Evolutionary conservation across 1,140 invertebrate species (phyloP), one percentile per base, ranked within the genome.

Genomic region (Drosophila kepulauana): DNA sequence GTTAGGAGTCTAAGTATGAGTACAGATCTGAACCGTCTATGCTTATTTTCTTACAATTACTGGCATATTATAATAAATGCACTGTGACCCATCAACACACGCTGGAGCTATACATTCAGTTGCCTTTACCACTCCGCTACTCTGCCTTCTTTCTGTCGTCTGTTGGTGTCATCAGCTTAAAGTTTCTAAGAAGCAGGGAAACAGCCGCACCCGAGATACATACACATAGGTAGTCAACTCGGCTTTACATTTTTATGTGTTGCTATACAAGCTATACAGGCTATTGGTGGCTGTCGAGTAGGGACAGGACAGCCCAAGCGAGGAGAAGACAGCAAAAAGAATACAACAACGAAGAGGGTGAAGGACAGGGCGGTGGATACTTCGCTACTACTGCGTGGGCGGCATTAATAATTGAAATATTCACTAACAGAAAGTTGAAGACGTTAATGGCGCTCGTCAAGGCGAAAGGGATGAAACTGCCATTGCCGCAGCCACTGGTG

Each of bases 341-440:
- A 25, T 25, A 30, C 25, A 38, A 38, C 51, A 67, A n/a, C 20
- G 20, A 25, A 25, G 20, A 25, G 20, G 20, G 20, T 4, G 3
- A 20, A 28, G 35, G 13, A 33, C 33, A 38, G 35, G 8, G 3
- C 7, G 35, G 35, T 38, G 28, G 30, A 25, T 20, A 16, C 41
- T 30, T 13, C 11, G 57, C 41, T 54, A 56, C 13, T 38, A 48
- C 62, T 69, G 62, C 73, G 54, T 82, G 78, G 84, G 81, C 70
- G 72, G 77, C 77, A 91, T 90, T 91, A 90, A 91, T 90, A 90
- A 90, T 90, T 91, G 87, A 90, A 91, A 90, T 87, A 91, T 91
- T 82, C 87, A 90, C 86, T 90, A 90, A 90, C 86, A 90, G 87
- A 85, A 90, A 90, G 86, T 91, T 90, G 87, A 88, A 84, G 88